These are phyloP conservation scores for Myotis planiceps DNA, from an alignment of 2,797 vertebrate genomes.

Conservation along the genomic window DNA sequence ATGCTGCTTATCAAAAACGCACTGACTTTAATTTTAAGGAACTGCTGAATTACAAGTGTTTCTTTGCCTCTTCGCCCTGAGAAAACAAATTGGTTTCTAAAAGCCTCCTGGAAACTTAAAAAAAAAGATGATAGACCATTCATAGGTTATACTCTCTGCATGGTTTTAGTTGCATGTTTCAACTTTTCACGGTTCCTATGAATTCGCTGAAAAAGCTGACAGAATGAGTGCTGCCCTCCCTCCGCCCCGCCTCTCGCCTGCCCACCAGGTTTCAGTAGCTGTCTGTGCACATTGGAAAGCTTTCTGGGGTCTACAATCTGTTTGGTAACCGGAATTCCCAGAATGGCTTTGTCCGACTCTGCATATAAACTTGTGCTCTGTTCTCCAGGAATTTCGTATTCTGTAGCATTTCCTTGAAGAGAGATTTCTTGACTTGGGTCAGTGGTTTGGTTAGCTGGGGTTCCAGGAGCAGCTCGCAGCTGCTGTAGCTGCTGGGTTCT, in stretches of 20 bases:
- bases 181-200: background rate
- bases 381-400: background rate
- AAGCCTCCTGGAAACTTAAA: background rate
- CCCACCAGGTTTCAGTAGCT: background rate
- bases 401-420: fast-evolving
- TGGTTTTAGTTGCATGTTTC: fast-evolving
- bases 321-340: background rate
- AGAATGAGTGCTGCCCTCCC: background rate
- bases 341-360: background rate
- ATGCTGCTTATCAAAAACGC: background rate
- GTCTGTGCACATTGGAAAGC: background rate
- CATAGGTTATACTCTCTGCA: no score
- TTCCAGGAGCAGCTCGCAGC: fast-evolving
- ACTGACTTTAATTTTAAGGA: background rate
- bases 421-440: no score
- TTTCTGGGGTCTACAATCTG: fast-evolving
- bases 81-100: background rate
- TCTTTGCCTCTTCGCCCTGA: background rate
- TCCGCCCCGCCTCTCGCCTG: background rate
- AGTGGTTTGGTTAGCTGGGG: background rate
- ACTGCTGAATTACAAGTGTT: background rate
- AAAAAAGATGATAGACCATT: no score
- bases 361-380: fast-evolving
- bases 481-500: fast-evolving
- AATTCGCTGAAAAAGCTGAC: fast-evolving